Conservation (phyloP, 2,888 invertebrate genomes). For the Drosophila barbarae region DNA sequence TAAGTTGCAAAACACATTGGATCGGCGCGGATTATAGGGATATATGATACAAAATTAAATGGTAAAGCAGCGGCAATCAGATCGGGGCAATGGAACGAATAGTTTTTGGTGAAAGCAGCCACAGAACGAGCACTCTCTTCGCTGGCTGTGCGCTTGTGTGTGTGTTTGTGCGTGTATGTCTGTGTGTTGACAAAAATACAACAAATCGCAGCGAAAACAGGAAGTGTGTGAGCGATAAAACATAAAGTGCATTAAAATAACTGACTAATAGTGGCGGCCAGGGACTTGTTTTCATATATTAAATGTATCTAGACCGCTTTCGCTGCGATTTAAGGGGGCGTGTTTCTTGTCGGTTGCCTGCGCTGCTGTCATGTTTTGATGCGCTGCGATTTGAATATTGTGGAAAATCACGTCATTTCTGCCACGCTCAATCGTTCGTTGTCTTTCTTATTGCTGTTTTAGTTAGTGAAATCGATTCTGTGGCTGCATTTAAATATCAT, state of each 20-base stretch:
- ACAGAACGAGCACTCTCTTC: constrained; percentile 37
- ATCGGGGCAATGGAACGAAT: neutral
- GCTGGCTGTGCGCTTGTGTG: constrained; percentile 3
- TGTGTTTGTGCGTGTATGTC: constrained; percentile 22
- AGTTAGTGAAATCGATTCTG: constrained; percentile 30
- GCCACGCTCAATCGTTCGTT: constrained; percentile 6
- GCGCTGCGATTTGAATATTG: constrained; percentile 8
- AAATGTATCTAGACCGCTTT: neutral
- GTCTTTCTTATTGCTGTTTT: constrained; percentile 2
- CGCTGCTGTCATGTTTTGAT: constrained; percentile 22
- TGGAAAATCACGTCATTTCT: constrained; percentile 43
- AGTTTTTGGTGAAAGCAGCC: constrained; percentile 35
- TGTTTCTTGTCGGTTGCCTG: constrained; percentile 13
- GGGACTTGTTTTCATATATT: neutral
- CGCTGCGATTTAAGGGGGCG: constrained; percentile 35
- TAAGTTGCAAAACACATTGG: constrained; percentile 19
- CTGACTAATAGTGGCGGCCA: constrained; percentile 4
- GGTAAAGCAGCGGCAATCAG: constrained; percentile 17
- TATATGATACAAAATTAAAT: constrained; percentile 40
- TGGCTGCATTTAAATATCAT: constrained; percentile 28
- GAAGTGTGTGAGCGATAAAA: constrained; percentile 58
- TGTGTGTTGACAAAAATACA: constrained; percentile 68
- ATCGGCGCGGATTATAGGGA: constrained; percentile 24
- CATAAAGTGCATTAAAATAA: constrained; percentile 33
- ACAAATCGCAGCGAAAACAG: constrained; percentile 64